Evolutionary conservation across 2,797 vertebrate species (phyloP).

Genomic region (Bradypodion pumilum): DNA sequence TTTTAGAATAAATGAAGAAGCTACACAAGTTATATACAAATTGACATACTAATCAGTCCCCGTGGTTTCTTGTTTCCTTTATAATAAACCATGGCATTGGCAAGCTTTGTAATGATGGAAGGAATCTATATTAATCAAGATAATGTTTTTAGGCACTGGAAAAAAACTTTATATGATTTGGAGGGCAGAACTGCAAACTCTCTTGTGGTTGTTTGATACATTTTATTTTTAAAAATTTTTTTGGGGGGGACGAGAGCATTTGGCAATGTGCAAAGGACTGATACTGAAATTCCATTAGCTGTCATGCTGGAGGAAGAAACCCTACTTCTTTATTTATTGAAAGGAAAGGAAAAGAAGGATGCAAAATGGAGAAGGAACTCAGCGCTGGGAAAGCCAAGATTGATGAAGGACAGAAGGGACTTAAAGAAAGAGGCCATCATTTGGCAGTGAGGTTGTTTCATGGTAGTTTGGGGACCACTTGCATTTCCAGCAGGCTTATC

Average conservation of each 20-base stretch:
- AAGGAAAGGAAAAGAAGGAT: not conserved
- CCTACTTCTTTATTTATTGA: constrained; percentile 11
- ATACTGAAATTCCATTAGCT: constrained; percentile 66
- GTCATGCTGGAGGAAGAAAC: constrained; percentile 52
- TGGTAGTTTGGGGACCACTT: constrained; percentile 64
- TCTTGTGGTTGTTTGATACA: constrained; percentile 61
- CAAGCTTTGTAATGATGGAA: constrained; percentile 63
- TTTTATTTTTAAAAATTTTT: constrained; percentile 53
- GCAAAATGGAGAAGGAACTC: constrained; percentile 50
- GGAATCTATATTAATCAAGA: constrained; percentile 68
- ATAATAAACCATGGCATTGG: constrained; percentile 64
- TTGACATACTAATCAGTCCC: constrained; percentile 67
- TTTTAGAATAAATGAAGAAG: constrained; percentile 67
- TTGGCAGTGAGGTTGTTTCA: constrained; percentile 54
- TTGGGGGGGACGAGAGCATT: constrained; percentile 41
- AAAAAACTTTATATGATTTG: constrained; percentile 69
- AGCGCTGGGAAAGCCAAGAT: constrained; percentile 63
- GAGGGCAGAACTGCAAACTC: constrained; percentile 71
- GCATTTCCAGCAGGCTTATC: constrained; percentile 57
- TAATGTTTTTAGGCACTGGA: constrained; percentile 80
- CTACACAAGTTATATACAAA: constrained; percentile 65
- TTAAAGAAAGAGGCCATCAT: constrained; percentile 45
- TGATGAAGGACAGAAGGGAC: constrained; percentile 63
- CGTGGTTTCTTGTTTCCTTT: constrained; percentile 68
- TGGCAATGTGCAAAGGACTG: constrained; percentile 57